Percentiles rank a stretch among this genome's conserved stretches.
phyloP scores from a whole-genome alignment of 2,797 vertebrate species.

The Atherinosoma microstoma region DNA sequence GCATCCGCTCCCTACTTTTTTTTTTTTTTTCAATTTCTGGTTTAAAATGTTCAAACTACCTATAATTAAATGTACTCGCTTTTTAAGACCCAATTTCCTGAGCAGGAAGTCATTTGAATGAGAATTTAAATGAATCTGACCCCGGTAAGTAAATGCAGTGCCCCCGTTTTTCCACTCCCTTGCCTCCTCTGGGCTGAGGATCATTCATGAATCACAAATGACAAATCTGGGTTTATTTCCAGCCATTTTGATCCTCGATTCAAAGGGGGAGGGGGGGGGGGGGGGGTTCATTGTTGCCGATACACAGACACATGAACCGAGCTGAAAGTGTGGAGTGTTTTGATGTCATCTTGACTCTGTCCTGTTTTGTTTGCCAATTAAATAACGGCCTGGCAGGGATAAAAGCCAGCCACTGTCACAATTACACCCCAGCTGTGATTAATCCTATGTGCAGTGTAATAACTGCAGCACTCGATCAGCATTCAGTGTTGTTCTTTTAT shows the following conservation, averaged over 20 bases:
- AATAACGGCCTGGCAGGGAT: conserved; percentile 56
- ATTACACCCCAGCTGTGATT: conserved; percentile 60
- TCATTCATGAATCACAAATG: conserved; percentile 65
- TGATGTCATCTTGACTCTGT: conserved; percentile 57
- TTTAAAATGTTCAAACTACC: conserved; percentile 62
- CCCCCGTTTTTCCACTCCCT: conserved; percentile 30
- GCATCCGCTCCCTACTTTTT: conserved; percentile 43
- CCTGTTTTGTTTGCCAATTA: conserved; percentile 61
- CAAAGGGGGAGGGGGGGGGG: conserved; percentile 38
- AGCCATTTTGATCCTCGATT: conserved; percentile 55
- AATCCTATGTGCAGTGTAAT: conserved; percentile 37
- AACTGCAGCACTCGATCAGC: conserved; percentile 1
- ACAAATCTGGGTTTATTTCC: conserved; percentile 65
- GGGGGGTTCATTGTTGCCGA: conserved; percentile 11
- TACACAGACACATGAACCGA: conserved; percentile 29
- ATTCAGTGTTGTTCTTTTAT: conserved; percentile 4
- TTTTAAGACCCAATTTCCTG: conserved; percentile 68
- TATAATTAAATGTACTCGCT: conserved; percentile 67
- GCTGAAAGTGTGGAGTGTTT: conserved; percentile 50
- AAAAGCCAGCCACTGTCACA: conserved; percentile 55
- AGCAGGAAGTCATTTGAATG: conserved; percentile 69
- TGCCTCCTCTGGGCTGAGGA: conserved; percentile 40
- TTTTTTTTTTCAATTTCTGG: conserved; percentile 29
- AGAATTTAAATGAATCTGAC: conserved; percentile 71
- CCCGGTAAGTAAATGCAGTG: conserved; percentile 52